Evolutionary conservation across 2,797 vertebrate species (phyloP), one percentile per base, ranked within the genome.

Genomic region (Sebastes minor): DNA sequence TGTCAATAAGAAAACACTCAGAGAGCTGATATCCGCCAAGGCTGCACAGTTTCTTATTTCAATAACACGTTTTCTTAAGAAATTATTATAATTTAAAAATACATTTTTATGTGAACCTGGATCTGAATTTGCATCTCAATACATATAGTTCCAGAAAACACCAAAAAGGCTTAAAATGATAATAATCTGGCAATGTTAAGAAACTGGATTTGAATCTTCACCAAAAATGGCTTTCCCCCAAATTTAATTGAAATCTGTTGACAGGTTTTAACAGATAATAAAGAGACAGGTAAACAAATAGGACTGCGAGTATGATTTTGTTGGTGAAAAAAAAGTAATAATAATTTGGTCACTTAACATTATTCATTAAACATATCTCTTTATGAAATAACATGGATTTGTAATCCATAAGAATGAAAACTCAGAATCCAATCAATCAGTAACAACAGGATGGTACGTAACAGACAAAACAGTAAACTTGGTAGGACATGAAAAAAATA

Each of bases 391-490:
- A 35, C 8, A 56, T 6, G 1, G 2, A 27, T n/a, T 7, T 18
- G 0, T 55, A 63, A 52, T 35, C 20, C 6, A 38, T 67, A 63
- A 16, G 1, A 63, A 23, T 11, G 2, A 60, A 27, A 66, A 71
- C 1, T 25, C 10, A 52, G 1, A 71, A 76, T 79, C 14, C 16
- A 89, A 46, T 71, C 11, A 28, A 23, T 71, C 62, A 84, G 55
- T 68, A 79, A 84, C 23, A 79, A 84, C 23, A 33, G 5, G 22
- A 28, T 60, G 60, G 25, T 13, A 74, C 0, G 2, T 62, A 53
- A 78, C 64, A 70, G 8, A 25, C 32, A 62, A 76, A 81, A 81
- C 23, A n/a, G 20, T 81, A 74, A 81, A 74, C 55, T 71, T 76
- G 12, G 53, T 30, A 57, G 27, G 16, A 81, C 61, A 76, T 11